phyloP scores from a whole-genome alignment of 1,140 invertebrate genomes.

The Penaeus indicus region DNA sequence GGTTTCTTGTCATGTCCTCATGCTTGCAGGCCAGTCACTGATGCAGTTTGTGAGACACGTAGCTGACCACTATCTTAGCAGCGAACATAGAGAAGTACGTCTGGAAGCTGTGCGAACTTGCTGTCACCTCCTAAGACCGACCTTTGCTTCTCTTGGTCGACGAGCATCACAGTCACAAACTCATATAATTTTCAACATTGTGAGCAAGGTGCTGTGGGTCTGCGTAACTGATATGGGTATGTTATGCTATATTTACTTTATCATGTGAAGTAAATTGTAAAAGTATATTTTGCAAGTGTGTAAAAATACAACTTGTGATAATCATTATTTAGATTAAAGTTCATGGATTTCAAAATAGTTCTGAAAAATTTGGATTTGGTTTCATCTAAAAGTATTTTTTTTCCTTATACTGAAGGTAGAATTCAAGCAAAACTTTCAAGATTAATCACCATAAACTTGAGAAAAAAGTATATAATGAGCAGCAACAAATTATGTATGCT shows the following conservation, averaged over 20 bases:
- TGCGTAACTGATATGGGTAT: conserved; percentile 92
- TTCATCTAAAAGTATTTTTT: no score
- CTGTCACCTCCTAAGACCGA: conserved; percentile 80
- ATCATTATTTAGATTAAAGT: no score
- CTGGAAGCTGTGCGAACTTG: conserved; percentile 95
- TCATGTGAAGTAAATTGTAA: not conserved
- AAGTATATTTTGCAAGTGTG: no score
- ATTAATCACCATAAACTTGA: no score
- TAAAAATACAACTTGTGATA: no score
- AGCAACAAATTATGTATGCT: no score
- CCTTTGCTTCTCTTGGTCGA: conserved; percentile 45
- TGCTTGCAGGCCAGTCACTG: conserved; percentile 79
- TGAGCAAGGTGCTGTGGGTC: conserved; percentile 90
- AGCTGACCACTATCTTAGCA: conserved; percentile 92
- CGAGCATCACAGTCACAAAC: conserved; percentile 44
- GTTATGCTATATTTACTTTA: conserved; percentile 21
- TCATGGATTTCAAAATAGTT: no score
- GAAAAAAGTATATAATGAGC: no score
- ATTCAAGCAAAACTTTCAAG: no score
- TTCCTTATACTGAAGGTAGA: no score
- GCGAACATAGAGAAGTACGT: conserved; percentile 91
- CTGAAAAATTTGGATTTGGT: no score
- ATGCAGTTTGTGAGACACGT: conserved; percentile 92
- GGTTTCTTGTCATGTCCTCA: conserved; percentile 31
- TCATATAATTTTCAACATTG: conserved; percentile 84